Evolutionary conservation across 1,140 invertebrate species (phyloP), one percentile per base, ranked within the genome.

Genomic region (Bombus superbus): DNA sequence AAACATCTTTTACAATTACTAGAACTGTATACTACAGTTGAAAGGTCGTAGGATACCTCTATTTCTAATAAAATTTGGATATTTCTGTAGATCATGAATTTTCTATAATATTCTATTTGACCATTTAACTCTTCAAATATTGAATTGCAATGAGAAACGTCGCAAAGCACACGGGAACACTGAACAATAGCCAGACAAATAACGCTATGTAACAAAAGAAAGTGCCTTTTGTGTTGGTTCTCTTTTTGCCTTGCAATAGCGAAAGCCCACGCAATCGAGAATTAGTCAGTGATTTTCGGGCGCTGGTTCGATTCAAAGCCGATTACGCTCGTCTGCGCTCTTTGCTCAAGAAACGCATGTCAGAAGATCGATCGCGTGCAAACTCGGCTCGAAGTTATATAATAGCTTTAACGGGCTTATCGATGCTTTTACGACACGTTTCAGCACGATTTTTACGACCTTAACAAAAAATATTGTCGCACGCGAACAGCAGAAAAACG

Each of bases 401-500:
- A 44, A 59, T 8, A 18, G 53, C 8, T 25, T 78, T 44, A 86
- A 80, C 69, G 5, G 25, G 25, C 38, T 81, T 81, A 84, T 85
- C 76, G 2, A 18, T 13, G n/a, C 40, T 42, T 73, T 62, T 22
- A 35, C 59, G 18, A 18, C 22, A 40, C 64, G 44, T 73, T 64
- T 68, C 59, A 35, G 32, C 66, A 2, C 28, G 62, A 81, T 40
- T 77, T 53, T 32, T 59, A 38, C 22, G 53, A 32, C 10, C 28
- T 32, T 42, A 42, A 18, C 28, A 1, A 22, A 73, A 66, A 69
- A 11, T 10, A 32, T n/a, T 2, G 59, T 35, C 0, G 18, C n/a
- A 66, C 40, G 59, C 72, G 62, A 42, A 38, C 71, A 40, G 18
- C n/a, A 59, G 28, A 44, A 64, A 18, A 62, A 32, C 83, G 59